Percentiles rank a stretch among this genome's conserved stretches.
phyloP scores from a whole-genome alignment of 2,888 invertebrate species.

The Caenorhabditis sp. region DNA sequence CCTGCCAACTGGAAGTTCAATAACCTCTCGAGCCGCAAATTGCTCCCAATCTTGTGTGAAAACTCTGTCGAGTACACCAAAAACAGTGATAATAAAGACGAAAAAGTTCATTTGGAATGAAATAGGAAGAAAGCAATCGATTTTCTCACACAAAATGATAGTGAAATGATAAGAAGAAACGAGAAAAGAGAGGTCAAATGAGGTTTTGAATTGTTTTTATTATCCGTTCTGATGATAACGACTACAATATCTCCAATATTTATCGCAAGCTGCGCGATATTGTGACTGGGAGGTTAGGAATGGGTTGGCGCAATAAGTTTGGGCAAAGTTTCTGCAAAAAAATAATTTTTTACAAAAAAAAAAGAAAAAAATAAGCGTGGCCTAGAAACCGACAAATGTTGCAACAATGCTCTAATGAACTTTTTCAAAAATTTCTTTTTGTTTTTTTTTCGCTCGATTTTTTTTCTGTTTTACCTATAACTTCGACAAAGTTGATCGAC shows the following conservation, averaged over 20 bases:
- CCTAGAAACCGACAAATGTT: not conserved
- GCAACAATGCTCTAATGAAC: not conserved
- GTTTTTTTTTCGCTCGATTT: not conserved
- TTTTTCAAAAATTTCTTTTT: not conserved
- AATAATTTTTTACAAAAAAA: too few relatives aligned
- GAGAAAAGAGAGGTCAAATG: not conserved
- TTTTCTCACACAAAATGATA: not conserved
- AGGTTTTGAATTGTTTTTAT: not conserved
- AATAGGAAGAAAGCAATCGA: not conserved
- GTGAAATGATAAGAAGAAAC: not conserved
- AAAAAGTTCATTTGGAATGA: constrained; percentile 7
- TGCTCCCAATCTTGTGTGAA: constrained; percentile 3
- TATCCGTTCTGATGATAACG: constrained; percentile 34
- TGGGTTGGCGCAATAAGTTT: constrained; percentile 62
- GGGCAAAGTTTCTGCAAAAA: constrained; percentile 50
- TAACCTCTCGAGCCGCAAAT: constrained; percentile 51
- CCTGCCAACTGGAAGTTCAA: constrained; percentile 63
- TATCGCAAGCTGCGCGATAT: constrained; percentile 63
- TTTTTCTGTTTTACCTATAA: constrained; percentile 19
- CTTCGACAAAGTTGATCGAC: constrained; percentile 47
- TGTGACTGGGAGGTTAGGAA: constrained; percentile 53
- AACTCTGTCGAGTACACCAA: too few relatives aligned
- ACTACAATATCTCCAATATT: constrained; percentile 63
- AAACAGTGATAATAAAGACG: not conserved
- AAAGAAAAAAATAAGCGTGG: too few relatives aligned